Percentiles rank a stretch among this genome's conserved stretches.
phyloP scores from a whole-genome alignment of 2,888 invertebrate genomes.

The Aquatica leii region DNA sequence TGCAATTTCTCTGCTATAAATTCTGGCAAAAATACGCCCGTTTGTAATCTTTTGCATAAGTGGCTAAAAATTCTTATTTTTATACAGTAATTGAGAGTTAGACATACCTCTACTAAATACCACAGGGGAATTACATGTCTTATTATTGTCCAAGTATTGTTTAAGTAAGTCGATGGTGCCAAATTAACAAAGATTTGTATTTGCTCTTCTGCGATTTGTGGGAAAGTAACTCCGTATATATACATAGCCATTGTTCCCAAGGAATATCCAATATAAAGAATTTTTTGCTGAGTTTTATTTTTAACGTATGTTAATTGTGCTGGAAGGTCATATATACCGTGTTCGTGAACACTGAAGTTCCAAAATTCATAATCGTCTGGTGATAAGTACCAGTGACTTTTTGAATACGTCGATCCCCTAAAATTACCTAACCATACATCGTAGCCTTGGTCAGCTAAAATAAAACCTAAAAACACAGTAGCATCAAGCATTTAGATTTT shows the following conservation, averaged over 20 bases:
- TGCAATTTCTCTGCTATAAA: background rate
- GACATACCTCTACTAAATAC: too few species aligned
- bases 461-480: slow-evolving; percentile 24
- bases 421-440: slow-evolving; percentile 41
- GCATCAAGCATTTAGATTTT: too few species aligned
- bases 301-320: slow-evolving; percentile 28
- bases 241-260: slow-evolving; percentile 36
- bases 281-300: slow-evolving; percentile 28
- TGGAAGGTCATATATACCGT: slow-evolving; percentile 35
- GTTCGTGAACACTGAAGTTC: slow-evolving; percentile 37
- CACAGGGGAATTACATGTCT: background rate
- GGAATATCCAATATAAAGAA: slow-evolving; percentile 37
- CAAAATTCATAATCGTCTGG: slow-evolving; percentile 28
- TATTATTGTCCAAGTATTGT: background rate
- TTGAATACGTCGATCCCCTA: slow-evolving; percentile 37
- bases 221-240: slow-evolving; percentile 29
- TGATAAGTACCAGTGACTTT: slow-evolving; percentile 22
- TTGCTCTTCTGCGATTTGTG: slow-evolving; percentile 25
- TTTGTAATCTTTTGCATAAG: slow-evolving; percentile 8
- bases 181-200: slow-evolving; percentile 34
- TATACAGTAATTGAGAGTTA: too few species aligned
- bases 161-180: slow-evolving; percentile 27
- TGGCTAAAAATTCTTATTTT: slow-evolving; percentile 18
- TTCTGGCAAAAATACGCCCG: slow-evolving; percentile 19
- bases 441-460: slow-evolving; percentile 34